Conservation (phyloP, 2,888 invertebrate genomes). For the Drosophila maculinotata region DNA sequence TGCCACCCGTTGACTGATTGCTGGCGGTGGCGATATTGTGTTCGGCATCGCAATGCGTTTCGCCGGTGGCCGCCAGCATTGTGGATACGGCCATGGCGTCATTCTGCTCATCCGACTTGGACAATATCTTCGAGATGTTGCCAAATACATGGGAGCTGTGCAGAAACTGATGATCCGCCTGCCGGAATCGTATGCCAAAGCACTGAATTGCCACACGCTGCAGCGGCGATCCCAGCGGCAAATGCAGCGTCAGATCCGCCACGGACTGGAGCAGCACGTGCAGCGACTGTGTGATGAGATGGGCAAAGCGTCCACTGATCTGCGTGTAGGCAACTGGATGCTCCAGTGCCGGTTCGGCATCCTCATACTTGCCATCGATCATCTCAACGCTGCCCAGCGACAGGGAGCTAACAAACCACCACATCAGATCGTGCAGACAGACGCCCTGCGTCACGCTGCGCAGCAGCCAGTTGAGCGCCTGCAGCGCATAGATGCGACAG, state of each 20-base stretch:
- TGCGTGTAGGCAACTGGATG: slow-evolving; percentile 93
- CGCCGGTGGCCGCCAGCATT: slow-evolving; percentile 61
- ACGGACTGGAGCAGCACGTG: slow-evolving; percentile 95
- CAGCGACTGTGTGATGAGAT: slow-evolving; percentile 90
- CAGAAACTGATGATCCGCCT: slow-evolving; percentile 95
- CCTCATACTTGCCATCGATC: slow-evolving; percentile 76
- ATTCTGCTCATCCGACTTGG: slow-evolving; percentile 93
- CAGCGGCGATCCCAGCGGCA: slow-evolving; percentile 94
- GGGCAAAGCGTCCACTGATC: slow-evolving; percentile 90
- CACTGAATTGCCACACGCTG: slow-evolving; percentile 97
- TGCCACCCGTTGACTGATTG: slow-evolving; percentile 15
- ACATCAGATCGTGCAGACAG: slow-evolving; percentile 96
- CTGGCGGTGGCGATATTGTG: slow-evolving; percentile 69
- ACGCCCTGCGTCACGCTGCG: slow-evolving; percentile 95
- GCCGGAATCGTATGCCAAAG: slow-evolving; percentile 95
- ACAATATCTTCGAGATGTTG: slow-evolving; percentile 97
- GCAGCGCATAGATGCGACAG: slow-evolving; percentile 94
- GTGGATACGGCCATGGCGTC: slow-evolving; percentile 85
- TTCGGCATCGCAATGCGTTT: slow-evolving; percentile 79
- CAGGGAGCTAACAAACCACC: slow-evolving; percentile 97
- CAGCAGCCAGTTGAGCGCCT: slow-evolving; percentile 97
- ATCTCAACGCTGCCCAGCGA: slow-evolving; percentile 87
- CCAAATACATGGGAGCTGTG: slow-evolving; percentile 96
- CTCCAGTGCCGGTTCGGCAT: slow-evolving; percentile 85
- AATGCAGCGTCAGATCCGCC: slow-evolving; percentile 94